These are phyloP conservation scores for Harpagus bidentatus DNA, from an alignment of 2,113 vertebrate species.

Conservation along the genomic window DNA sequence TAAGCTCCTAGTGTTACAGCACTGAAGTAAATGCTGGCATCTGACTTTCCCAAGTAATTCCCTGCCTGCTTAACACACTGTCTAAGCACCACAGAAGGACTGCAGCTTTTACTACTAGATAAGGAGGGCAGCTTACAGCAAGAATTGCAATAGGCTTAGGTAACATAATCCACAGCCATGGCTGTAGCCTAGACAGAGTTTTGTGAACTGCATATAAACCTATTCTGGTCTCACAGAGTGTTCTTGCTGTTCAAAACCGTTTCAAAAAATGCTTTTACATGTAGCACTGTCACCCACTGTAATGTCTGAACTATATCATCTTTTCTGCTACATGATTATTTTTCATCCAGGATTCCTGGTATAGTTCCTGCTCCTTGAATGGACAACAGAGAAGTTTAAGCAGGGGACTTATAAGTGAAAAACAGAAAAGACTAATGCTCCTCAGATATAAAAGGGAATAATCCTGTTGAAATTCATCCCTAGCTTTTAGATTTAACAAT, in stretches of 20 bases:
- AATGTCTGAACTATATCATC: background rate
- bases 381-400: background rate
- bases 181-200: background rate
- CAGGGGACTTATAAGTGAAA: background rate
- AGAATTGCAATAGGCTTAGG: slow-evolving; percentile 22
- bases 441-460: background rate
- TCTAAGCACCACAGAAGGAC: background rate
- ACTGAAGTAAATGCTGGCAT: background rate
- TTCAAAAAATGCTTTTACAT: background rate
- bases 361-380: background rate
- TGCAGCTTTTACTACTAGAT: background rate
- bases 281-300: background rate
- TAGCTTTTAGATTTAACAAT: background rate
- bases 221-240: background rate
- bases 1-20: background rate
- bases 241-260: background rate
- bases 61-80: background rate
- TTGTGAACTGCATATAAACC: background rate
- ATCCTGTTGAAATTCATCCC: background rate
- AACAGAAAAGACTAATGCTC: background rate
- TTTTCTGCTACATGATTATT: background rate
- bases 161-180: background rate
- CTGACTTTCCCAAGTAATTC: background rate
- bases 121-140: slow-evolving; percentile 4
- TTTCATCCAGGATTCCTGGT: background rate